Conservation (phyloP, 1,140 invertebrate species). For the Caerostris extrusa region DNA sequence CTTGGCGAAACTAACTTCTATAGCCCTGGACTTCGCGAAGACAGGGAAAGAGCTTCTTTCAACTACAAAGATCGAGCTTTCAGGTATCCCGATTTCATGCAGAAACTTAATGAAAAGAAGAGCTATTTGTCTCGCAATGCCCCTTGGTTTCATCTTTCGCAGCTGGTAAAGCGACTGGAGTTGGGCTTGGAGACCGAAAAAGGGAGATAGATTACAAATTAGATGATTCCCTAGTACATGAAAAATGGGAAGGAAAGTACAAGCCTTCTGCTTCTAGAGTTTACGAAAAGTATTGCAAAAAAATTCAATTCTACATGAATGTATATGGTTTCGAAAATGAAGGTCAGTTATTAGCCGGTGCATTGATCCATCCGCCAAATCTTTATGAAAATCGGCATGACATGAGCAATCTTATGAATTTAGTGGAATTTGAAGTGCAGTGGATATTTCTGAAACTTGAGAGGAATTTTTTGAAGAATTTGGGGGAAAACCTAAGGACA, state of each 20-base stretch:
- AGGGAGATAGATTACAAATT: slow-evolving; percentile 47
- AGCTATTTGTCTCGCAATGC: slow-evolving; percentile 79
- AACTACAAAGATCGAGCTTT: slow-evolving; percentile 75
- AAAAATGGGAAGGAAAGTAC: slow-evolving; percentile 75
- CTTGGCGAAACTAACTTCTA: slow-evolving; percentile 79
- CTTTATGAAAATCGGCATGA: slow-evolving; percentile 52
- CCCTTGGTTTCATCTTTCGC: slow-evolving; percentile 79
- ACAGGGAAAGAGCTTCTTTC: slow-evolving; percentile 78
- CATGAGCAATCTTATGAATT: slow-evolving; percentile 55
- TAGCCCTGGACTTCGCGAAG: slow-evolving; percentile 81
- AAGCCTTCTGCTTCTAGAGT: slow-evolving; percentile 63
- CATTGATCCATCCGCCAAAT: slow-evolving; percentile 23
- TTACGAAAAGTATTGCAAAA: slow-evolving; percentile 66
- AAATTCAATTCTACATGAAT: slow-evolving; percentile 78
- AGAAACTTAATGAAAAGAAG: slow-evolving; percentile 77
- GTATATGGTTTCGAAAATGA: slow-evolving; percentile 79
- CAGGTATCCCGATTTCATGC: slow-evolving; percentile 80
- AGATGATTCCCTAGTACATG: slow-evolving; percentile 61
- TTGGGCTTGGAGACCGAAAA: slow-evolving; percentile 47
- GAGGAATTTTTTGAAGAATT: slow-evolving; percentile 76
- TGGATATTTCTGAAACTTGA: slow-evolving; percentile 62
- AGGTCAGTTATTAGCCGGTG: slow-evolving; percentile 79
- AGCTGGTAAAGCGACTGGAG: slow-evolving; percentile 74
- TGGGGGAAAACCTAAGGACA: slow-evolving; percentile 67
- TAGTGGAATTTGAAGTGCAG: slow-evolving; percentile 51